Conservation (phyloP, 2,797 vertebrate species). For the Hippocampus kuda region DNA sequence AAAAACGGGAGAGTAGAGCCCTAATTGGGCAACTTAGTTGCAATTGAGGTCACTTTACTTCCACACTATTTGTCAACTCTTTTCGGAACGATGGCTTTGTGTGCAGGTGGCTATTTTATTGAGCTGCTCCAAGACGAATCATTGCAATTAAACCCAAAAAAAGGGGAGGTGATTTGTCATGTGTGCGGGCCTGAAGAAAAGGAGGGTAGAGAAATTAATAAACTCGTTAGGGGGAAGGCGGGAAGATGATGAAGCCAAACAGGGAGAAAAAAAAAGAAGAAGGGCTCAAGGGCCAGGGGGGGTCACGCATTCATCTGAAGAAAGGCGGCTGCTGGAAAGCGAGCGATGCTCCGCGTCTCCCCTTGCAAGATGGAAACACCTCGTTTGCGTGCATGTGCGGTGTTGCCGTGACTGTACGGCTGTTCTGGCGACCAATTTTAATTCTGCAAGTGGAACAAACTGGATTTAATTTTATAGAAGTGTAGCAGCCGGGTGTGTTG, state of each 20-base stretch:
- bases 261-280: background rate
- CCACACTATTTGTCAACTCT: constrained; percentile 7
- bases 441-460: constrained; percentile 60
- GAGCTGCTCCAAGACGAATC: constrained; percentile 42
- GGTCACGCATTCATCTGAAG: constrained; percentile 26
- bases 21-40: background rate
- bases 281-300: too few species aligned
- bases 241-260: background rate
- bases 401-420: constrained; percentile 50
- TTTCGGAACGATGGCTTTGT: background rate
- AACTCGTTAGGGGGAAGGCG: background rate
- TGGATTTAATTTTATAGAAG: constrained; percentile 55
- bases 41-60: background rate
- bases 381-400: constrained; percentile 23
- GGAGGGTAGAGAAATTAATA: constrained; percentile 8
- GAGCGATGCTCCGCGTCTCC: constrained; percentile 22
- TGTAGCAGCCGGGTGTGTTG: constrained; percentile 48
- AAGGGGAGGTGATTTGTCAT: constrained; percentile 34
- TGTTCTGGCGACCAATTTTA: constrained; percentile 51
- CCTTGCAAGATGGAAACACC: constrained; percentile 37
- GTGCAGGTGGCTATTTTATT: constrained; percentile 3
- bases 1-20: too few species aligned
- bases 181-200: constrained; percentile 6
- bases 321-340: constrained; percentile 16
- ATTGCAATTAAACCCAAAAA: constrained; percentile 33